Evolutionary conservation across 92 coral and sea anemone species (phyloP), one percentile per base, ranked within the genome.

Genomic region (Galaxea fascicularis): DNA sequence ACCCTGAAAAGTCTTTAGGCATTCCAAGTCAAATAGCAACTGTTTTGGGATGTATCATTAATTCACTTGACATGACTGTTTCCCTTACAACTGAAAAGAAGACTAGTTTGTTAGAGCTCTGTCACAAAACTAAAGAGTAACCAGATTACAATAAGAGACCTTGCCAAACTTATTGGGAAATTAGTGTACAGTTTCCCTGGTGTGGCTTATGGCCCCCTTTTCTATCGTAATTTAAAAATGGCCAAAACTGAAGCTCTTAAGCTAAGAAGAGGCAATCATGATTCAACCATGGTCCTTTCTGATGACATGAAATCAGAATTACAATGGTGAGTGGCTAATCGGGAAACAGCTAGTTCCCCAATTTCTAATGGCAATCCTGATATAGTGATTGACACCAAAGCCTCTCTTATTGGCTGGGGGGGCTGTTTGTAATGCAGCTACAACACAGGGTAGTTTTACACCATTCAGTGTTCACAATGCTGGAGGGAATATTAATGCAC

Each of bases 1-100:
- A 87, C 62, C 78, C 69, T 28, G 83, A 87, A 14, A 88, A 79
- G 80, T 88, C 92, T 31, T 79, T 74, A 73, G 47, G 18, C 29
- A 27, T 44, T 44, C 94, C 87, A 35, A 74, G 87, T 41, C 90
- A 91, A 69, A 64, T 73, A 46, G 84, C 79, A 25, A 84, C 72
- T 60, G 88, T 91, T 74, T 79, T 91, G 54, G 94, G 92, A 39
- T 88, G 84, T 73, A 74, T 65, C 13, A 22, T 91, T 25, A 79
- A 91, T 83, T 91, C 94, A 28, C 80, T 64, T 53, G 56, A 73
- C 64, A 91, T 88, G 94, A 88, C 92, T 46, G 75, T 91, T 56
- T 88, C 89, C 21, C 82, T 91, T 71, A 83, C 86, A 46, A 25
- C 67, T 6, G 94, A 54, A 44, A 83, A 79, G 58, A 79, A 78